Evolutionary conservation across 2,797 vertebrate genomes (phyloP).

Genomic region (Enteromius argenteus): DNA sequence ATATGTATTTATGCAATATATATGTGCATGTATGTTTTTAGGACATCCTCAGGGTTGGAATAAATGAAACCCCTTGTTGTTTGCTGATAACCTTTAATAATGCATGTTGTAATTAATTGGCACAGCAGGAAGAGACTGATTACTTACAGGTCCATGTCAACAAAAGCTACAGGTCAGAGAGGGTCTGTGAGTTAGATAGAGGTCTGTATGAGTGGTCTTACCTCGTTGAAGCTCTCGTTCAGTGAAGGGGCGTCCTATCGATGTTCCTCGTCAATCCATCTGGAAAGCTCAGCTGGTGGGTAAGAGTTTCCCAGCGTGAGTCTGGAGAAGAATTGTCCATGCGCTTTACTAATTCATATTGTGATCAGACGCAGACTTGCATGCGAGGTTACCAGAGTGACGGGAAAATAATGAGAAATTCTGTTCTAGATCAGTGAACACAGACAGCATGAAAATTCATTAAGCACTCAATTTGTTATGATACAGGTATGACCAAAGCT

Average conservation of each 20-base stretch:
- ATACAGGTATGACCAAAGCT: conserved; percentile 7
- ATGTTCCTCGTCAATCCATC: neutral
- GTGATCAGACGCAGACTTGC: conserved; percentile 18
- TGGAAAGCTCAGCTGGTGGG: conserved; percentile 34
- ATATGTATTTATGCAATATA: neutral
- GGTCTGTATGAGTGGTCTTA: conserved; percentile 2
- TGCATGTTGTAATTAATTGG: conserved; percentile 81
- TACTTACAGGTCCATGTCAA: conserved; percentile 76
- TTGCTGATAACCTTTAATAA: conserved; percentile 79
- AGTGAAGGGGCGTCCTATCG: conserved; percentile 18
- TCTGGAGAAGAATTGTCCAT: neutral
- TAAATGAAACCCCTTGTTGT: conserved; percentile 38
- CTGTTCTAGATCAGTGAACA: conserved; percentile 25
- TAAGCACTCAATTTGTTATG: conserved; percentile 38
- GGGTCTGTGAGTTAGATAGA: neutral
- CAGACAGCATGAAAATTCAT: conserved; percentile 28
- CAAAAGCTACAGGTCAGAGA: conserved; percentile 59
- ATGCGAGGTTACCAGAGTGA: conserved; percentile 4
- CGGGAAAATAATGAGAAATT: conserved; percentile 25
- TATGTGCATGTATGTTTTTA: neutral
- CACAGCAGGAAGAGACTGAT: conserved; percentile 80
- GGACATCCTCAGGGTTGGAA: neutral
- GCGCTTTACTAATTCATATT: conserved; percentile 22
- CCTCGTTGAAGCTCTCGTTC: neutral
- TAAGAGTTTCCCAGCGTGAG: conserved; percentile 14